Evolutionary conservation across 2,888 invertebrate species (phyloP), one percentile per base, ranked within the genome.

Genomic region (Tipula lateralis): DNA sequence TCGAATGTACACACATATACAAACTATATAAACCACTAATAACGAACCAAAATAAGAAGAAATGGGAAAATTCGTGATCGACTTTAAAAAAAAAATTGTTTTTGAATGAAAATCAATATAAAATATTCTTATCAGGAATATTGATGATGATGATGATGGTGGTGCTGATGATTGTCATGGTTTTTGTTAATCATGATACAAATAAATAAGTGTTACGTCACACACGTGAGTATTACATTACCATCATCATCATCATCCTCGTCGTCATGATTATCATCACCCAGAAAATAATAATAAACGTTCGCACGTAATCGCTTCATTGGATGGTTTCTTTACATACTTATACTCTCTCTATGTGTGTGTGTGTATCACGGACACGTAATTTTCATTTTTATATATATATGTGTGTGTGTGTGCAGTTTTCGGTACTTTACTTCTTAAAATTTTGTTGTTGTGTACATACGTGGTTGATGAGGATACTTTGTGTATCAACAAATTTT

Each of bases 261-360:
- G 82, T 30, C 9, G 24, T 66, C 66, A 82, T 82, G 82, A 82
- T 30, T 32, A 82, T 82, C 82, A 82, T 82, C 29, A 82, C 82
- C 29, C 32, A 29, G 82, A 30, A 83, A 82, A 32, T 83, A 83
- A 83, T 36, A 32, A 19, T 36, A 19, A 83, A 34, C 83, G 36
- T 83, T 34, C 83, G 83, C 83, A 83, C 83, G 83, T 83, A 83
- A 34, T 83, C 83, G 83, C 34, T 34, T 83, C 83, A 83, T 83
- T 34, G 83, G 83, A 34, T 83, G 30, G 5, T 82, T 32, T 29
- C 16, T 3, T 7, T 82, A 32, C 32, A 16, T 82, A 82, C 30
- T 82, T 34, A 12, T 34, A 5, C 36, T 83, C 34, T 83, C 34
- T 83, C 16, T 32, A 16, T 83, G 30, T 34, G n/a, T 83, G 30